Conservation (phyloP, 2,113 vertebrate genomes). For the Sorex araneus region DNA sequence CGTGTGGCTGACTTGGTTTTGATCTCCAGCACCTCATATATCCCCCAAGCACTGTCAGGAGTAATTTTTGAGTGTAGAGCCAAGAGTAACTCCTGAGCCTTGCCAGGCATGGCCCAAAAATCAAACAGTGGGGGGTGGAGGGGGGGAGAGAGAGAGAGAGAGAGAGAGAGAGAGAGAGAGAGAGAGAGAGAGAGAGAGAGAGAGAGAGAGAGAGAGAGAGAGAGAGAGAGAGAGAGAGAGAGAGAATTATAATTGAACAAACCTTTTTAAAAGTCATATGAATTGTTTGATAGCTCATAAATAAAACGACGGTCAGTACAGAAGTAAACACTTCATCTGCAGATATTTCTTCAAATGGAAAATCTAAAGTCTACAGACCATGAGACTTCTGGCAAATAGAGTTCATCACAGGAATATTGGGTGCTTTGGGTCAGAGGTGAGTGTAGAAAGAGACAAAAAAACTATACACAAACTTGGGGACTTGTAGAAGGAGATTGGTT, state of each 20-base stretch:
- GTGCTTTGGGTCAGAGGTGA: neutral
- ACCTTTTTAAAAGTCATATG: neutral
- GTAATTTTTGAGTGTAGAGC: no score
- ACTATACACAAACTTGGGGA: neutral
- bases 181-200: no score
- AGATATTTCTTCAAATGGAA: slow-evolving; percentile 18
- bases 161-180: no score
- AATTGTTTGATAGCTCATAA: neutral
- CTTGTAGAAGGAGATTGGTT: neutral
- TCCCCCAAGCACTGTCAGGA: no score
- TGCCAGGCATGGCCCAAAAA: no score
- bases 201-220: no score
- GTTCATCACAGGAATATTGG: neutral
- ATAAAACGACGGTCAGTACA: neutral
- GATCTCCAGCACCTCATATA: no score
- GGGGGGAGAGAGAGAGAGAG: no score
- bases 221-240: no score
- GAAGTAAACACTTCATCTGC: slow-evolving; percentile 6
- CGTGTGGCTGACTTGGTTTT: no score
- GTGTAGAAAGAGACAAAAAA: neutral
- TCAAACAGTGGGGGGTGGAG: no score
- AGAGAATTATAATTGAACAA: neutral
- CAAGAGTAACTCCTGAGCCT: no score
- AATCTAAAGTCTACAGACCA: neutral
- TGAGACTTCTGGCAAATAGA: slow-evolving; percentile 17